These are phyloP conservation scores for Drosophila kurseongensis DNA, from an alignment of 1,140 invertebrate genomes.

Conservation along the genomic window DNA sequence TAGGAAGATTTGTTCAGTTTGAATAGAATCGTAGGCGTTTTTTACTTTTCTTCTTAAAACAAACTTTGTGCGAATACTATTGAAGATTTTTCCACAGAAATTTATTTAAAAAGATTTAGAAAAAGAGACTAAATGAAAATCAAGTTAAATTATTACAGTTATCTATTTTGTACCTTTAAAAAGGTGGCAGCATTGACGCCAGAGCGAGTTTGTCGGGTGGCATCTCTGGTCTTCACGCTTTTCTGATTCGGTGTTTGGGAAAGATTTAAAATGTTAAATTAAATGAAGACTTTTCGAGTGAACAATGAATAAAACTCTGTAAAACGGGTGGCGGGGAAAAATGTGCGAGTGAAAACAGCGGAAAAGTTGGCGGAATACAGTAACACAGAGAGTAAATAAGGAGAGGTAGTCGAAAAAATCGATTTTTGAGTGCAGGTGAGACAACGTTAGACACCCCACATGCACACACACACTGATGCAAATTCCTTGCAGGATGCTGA, in stretches of 20 bases:
- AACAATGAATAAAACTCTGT: constrained; percentile 38
- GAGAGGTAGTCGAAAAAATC: constrained; percentile 25
- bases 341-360: constrained; percentile 19
- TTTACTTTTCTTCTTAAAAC: too few species aligned
- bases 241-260: constrained; percentile 14
- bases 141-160: too few species aligned
- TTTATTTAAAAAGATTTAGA: too few species aligned
- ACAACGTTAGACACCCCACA: background rate
- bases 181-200: background rate
- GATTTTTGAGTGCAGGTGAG: constrained; percentile 40
- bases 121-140: too few species aligned
- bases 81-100: too few species aligned
- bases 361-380: constrained; percentile 9
- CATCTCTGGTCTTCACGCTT: constrained; percentile 18
- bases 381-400: constrained; percentile 9
- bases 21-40: too few species aligned
- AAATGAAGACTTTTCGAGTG: background rate
- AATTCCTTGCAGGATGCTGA: constrained; percentile 13
- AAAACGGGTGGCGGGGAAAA: constrained; percentile 22
- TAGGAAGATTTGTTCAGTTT: too few species aligned
- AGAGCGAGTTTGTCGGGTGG: background rate
- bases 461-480: constrained; percentile 3
- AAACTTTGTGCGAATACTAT: too few species aligned
- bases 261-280: constrained; percentile 39
- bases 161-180: background rate